Evolutionary conservation across 1,140 invertebrate species (phyloP).

Genomic region (Mycetomoellerius zeteki): DNA sequence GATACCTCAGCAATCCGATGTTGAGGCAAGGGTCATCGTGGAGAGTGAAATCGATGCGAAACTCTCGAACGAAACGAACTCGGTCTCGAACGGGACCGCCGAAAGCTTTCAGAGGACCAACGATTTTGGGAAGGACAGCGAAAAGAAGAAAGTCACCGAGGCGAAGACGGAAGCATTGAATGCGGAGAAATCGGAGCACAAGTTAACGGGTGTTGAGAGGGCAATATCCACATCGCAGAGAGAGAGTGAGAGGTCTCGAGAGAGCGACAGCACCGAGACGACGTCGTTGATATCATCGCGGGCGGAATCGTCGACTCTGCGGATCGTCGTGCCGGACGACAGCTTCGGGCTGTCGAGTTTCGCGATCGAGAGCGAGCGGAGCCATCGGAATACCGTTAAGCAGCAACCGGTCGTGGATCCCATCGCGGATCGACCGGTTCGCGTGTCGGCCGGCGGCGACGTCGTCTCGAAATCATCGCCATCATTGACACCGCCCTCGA

Average conservation of each 20-base stretch:
- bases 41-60: constrained; percentile 52
- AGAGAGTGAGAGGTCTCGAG: neutral
- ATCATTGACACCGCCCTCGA: constrained; percentile 20
- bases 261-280: constrained; percentile 40
- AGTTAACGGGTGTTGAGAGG: neutral
- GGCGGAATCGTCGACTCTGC: constrained; percentile 55
- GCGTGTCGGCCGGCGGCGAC: constrained; percentile 37
- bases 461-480: constrained; percentile 4
- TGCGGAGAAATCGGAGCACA: constrained; percentile 35
- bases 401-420: constrained; percentile 64
- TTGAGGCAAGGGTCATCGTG: neutral
- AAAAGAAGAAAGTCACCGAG: neutral
- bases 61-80: neutral
- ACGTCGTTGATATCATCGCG: neutral
- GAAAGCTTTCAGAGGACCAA: neutral
- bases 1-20: constrained; percentile 61
- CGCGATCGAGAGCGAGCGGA: constrained; percentile 46
- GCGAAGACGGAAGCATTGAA: constrained; percentile 1
- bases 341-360: constrained; percentile 46
- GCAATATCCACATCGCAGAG: neutral
- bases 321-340: constrained; percentile 74
- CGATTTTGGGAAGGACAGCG: neutral
- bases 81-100: neutral
- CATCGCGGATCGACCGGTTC: constrained; percentile 60
- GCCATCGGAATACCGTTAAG: constrained; percentile 68